phyloP scores from a whole-genome alignment of 2,888 invertebrate species.

The Harpagoxenus sublaevis region DNA sequence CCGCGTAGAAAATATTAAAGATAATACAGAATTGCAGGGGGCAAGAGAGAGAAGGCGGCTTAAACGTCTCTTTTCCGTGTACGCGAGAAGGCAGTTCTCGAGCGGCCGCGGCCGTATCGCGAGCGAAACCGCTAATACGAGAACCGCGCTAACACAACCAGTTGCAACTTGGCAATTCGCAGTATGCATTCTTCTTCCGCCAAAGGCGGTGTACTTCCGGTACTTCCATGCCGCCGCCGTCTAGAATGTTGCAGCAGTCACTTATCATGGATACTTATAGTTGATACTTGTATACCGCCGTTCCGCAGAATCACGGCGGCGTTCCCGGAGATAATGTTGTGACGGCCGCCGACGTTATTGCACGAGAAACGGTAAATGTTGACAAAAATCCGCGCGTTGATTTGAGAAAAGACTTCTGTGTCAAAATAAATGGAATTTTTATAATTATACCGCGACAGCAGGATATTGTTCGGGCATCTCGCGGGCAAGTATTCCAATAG shows the following conservation, averaged over 20 bases:
- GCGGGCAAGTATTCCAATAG: background rate
- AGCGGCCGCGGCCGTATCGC: background rate
- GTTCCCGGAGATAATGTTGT: slow-evolving; percentile 31
- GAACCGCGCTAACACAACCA: slow-evolving; percentile 16
- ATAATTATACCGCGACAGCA: no score
- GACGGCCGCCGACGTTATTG: background rate
- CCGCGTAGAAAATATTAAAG: slow-evolving; percentile 53
- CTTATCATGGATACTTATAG: slow-evolving; percentile 50
- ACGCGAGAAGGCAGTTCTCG: slow-evolving; percentile 2
- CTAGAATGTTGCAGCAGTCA: slow-evolving; percentile 40
- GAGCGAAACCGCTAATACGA: background rate
- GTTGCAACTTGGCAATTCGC: slow-evolving; percentile 41
- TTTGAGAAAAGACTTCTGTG: background rate
- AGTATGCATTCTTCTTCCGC: slow-evolving; percentile 45
- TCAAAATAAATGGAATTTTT: slow-evolving; percentile 5
- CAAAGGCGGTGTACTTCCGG: slow-evolving; percentile 26
- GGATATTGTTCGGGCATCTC: background rate
- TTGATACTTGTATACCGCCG: slow-evolving; percentile 30
- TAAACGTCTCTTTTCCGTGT: background rate
- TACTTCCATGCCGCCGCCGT: slow-evolving; percentile 17
- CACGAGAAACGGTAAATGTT: background rate
- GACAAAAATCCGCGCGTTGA: background rate
- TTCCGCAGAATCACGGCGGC: slow-evolving; percentile 32
- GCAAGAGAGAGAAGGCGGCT: slow-evolving; percentile 27
- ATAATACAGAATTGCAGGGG: slow-evolving; percentile 56